Evolutionary conservation across 1,140 invertebrate genomes (phyloP), one percentile per base, ranked within the genome.

Genomic region (Sitodiplosis mosellana): DNA sequence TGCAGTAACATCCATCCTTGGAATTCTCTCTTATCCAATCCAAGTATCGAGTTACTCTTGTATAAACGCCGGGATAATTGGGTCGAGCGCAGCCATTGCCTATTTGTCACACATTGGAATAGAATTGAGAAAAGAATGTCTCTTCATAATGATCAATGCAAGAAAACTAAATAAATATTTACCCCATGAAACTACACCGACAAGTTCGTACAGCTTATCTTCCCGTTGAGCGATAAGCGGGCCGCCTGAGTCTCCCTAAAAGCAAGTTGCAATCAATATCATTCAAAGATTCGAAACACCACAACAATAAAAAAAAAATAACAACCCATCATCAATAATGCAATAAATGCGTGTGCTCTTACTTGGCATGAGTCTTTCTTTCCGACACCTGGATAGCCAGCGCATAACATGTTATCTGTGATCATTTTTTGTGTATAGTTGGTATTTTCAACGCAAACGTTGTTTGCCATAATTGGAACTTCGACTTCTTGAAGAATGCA

Each of bases 201-300:
- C 85, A 38, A 84, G 61, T 64, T 86, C 82, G 57, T 82, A 84
- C 38, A 76, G 76, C 59, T 81, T 79, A 54, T 81, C 75, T 50
- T 73, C 66, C 59, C 77, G 72, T 61, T 80, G 72, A 1, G 76
- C 68, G 8, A 88, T 76, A 14, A 93, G 61, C 2, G 88, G 88
- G n/a, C 87, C 87, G 48, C 88, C 89, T 55, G 86, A 90, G 61
- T 94, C 88, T 17, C 88, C 88, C 82, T 89, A 61, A 10, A 27
- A 27, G 10, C 10, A 27, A 27, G 3, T 27, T n/a, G n/a, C n/a
- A 27, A 27, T 27, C 3, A 27, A 27, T 27, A 27, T 27, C 41
- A 11, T 10, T 19, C 14, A 14, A 43, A n/a, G 8, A 33, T 8
- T 11, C 14, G 14, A 33, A 14, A 19, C n/a, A n/a, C n/a, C n/a